These are phyloP conservation scores for Yponomeuta evonymella DNA, from an alignment of 2,888 invertebrate species.

Conservation along the genomic window DNA sequence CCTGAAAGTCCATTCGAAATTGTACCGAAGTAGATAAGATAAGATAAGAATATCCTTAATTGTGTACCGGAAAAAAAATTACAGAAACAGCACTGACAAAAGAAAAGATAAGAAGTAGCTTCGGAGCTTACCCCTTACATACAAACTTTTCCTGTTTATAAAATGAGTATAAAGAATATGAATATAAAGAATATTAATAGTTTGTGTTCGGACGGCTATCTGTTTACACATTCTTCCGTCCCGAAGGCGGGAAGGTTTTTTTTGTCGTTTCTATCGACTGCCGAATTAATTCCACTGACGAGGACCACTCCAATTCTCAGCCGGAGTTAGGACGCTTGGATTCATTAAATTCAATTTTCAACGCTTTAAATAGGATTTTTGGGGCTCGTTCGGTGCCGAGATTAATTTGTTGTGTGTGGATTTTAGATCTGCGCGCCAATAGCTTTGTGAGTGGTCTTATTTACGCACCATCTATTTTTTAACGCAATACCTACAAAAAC, in stretches of 20 bases:
- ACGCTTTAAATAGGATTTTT: neutral
- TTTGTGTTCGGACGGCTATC: neutral
- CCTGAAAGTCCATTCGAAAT: too few species aligned
- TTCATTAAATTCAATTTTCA: slow-evolving; percentile 4
- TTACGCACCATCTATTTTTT: neutral
- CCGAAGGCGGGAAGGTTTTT: slow-evolving; percentile 4
- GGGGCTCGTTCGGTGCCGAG: neutral
- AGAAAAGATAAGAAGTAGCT: too few species aligned
- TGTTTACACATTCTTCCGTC: neutral
- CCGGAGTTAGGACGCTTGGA: neutral
- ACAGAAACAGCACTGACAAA: too few species aligned
- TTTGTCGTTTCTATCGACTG: neutral
- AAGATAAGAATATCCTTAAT: too few species aligned
- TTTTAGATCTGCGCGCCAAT: neutral
- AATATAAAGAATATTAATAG: neutral
- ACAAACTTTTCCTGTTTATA: too few species aligned
- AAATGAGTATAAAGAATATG: too few species aligned
- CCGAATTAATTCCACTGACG: slow-evolving; percentile 5
- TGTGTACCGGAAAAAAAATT: too few species aligned
- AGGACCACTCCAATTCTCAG: slow-evolving; percentile 10
- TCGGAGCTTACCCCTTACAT: too few species aligned
- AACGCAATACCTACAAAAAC: too few species aligned
- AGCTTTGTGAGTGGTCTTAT: neutral
- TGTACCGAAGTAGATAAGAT: too few species aligned
- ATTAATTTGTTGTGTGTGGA: slow-evolving; percentile 1